Conservation (phyloP, 2,113 vertebrate species). For the Morone saxatilis region DNA sequence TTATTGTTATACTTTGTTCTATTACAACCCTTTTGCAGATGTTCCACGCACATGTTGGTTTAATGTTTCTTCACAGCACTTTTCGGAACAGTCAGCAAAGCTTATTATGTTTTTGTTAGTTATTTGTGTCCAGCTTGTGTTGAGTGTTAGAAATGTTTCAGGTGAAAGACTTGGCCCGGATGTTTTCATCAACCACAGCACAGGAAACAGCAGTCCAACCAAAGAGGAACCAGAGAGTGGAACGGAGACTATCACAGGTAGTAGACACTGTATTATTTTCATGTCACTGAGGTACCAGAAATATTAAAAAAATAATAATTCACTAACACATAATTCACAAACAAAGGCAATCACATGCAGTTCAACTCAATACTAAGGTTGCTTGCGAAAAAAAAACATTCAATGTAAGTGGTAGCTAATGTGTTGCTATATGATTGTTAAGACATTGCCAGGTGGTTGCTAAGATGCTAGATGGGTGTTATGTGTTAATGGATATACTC, state of each 20-base stretch:
- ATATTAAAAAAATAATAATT: too few species aligned
- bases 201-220: neutral
- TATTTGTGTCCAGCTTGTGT: neutral
- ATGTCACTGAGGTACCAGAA: too few species aligned
- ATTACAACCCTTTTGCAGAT: neutral
- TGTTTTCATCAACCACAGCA: slow-evolving; percentile 10
- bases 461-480: too few species aligned
- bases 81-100: neutral
- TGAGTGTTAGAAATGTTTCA: slow-evolving; percentile 15
- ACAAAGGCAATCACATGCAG: too few species aligned
- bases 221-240: neutral
- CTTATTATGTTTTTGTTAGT: neutral
- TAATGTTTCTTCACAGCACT: neutral
- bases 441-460: too few species aligned
- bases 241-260: neutral
- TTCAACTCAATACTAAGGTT: too few species aligned
- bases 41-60: neutral
- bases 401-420: too few species aligned
- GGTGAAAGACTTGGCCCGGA: slow-evolving; percentile 49
- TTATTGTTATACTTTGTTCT: neutral
- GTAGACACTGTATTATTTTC: neutral
- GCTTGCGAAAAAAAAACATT: too few species aligned
- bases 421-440: too few species aligned
- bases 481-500: too few species aligned
- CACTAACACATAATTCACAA: too few species aligned